phyloP scores from a whole-genome alignment of 2,888 invertebrate species.

The Hemistola chrysoprasaria region DNA sequence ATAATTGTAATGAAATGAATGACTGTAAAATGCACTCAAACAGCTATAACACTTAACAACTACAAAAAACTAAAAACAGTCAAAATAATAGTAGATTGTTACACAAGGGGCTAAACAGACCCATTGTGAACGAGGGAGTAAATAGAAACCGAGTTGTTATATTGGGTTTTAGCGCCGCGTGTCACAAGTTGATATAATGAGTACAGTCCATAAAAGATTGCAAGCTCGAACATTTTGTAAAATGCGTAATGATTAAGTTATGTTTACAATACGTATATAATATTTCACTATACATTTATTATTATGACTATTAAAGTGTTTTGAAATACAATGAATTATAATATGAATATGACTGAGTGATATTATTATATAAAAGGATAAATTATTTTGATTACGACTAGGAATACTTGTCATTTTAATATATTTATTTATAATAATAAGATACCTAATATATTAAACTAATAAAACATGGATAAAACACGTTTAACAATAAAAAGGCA shows the following conservation, averaged over 20 bases:
- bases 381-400: slow-evolving; percentile 20
- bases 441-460: too few relatives aligned
- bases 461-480: slow-evolving; percentile 17
- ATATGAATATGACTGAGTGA: slow-evolving; percentile 18
- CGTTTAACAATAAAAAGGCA: slow-evolving; percentile 61
- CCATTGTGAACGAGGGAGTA: too few relatives aligned
- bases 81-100: too few relatives aligned
- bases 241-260: slow-evolving; percentile 25
- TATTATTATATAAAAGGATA: slow-evolving; percentile 17
- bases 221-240: slow-evolving; percentile 48
- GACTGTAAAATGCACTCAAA: too few relatives aligned
- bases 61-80: neutral
- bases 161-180: too few relatives aligned
- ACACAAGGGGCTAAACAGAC: too few relatives aligned
- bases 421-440: slow-evolving; percentile 1
- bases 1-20: too few relatives aligned
- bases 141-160: too few relatives aligned
- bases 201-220: slow-evolving; percentile 21
- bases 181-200: slow-evolving; percentile 8
- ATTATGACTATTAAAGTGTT: slow-evolving; percentile 16
- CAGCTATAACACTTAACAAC: too few relatives aligned
- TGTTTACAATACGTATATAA: slow-evolving; percentile 6
- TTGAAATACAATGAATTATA: slow-evolving; percentile 1
- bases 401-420: slow-evolving; percentile 21
- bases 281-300: slow-evolving; percentile 6